phyloP scores from a whole-genome alignment of 2,113 vertebrate species.

The Jacana jacana region DNA sequence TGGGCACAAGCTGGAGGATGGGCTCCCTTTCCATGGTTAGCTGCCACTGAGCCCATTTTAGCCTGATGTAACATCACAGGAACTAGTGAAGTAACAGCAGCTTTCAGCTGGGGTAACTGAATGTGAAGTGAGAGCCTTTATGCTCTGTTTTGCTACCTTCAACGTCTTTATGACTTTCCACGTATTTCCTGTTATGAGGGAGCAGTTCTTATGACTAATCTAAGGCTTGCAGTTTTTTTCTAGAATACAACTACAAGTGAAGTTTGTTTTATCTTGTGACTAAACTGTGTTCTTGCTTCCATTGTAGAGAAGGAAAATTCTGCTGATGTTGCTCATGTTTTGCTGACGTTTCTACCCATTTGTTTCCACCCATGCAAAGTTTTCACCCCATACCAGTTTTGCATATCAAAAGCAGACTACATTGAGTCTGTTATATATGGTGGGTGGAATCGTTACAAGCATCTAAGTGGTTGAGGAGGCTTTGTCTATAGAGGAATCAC shows the following conservation, averaged over 20 bases:
- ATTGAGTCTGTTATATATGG: neutral
- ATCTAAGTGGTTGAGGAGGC: neutral
- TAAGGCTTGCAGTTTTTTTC: slow-evolving; percentile 30
- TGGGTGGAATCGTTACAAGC: slow-evolving; percentile 30
- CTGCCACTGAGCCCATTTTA: neutral
- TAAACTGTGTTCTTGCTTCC: neutral
- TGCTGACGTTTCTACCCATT: slow-evolving; percentile 37
- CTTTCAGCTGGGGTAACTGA: neutral
- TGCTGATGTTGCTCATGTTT: slow-evolving; percentile 46
- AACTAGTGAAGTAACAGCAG: neutral
- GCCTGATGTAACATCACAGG: neutral
- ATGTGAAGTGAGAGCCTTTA: neutral
- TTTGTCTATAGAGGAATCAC: neutral
- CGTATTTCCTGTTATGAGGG: neutral
- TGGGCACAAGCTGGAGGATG: neutral
- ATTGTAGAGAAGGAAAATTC: slow-evolving; percentile 20
- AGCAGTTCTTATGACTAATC: neutral
- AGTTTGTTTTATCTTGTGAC: slow-evolving; percentile 36
- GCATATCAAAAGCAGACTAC: slow-evolving; percentile 44
- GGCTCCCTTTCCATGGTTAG: neutral
- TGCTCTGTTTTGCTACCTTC: neutral
- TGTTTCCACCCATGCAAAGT: slow-evolving; percentile 54
- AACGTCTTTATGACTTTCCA: neutral
- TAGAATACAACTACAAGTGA: slow-evolving; percentile 29
- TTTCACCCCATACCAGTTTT: slow-evolving; percentile 28